Evolutionary conservation across 1,140 invertebrate species (phyloP).

Genomic region (Hydropsyche tenuis): DNA sequence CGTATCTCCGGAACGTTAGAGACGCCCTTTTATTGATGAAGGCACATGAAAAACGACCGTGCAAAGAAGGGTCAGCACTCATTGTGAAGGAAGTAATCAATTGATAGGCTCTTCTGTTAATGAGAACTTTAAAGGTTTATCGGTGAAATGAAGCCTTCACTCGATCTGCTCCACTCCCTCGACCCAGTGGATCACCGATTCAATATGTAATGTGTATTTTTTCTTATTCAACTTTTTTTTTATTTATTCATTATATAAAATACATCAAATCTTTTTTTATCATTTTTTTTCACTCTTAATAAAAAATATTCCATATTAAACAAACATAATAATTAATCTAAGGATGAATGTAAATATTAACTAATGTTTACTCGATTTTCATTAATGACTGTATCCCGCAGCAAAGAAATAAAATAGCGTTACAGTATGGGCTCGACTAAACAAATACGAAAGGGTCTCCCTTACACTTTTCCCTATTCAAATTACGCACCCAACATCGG

Average conservation of each 20-base stretch:
- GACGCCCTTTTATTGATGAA: background rate
- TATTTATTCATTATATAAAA: too few species aligned
- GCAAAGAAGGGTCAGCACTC: slow-evolving; percentile 27
- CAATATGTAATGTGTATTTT: too few species aligned
- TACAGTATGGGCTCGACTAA: background rate
- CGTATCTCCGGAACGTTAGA: background rate
- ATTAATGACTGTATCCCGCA: too few species aligned
- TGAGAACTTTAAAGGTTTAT: slow-evolving; percentile 37
- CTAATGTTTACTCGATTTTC: too few species aligned
- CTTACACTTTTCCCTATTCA: background rate
- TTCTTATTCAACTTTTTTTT: too few species aligned
- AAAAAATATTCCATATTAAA: too few species aligned
- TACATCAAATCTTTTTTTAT: too few species aligned
- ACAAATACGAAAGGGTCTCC: background rate
- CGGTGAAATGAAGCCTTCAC: slow-evolving; percentile 26
- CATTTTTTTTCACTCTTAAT: too few species aligned
- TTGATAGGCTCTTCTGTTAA: slow-evolving; percentile 29
- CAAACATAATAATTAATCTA: too few species aligned
- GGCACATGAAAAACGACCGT: slow-evolving; percentile 26
- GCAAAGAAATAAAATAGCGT: slow-evolving; percentile 18
- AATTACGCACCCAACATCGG: background rate
- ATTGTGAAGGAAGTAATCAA: slow-evolving; percentile 35
- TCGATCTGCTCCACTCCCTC: background rate
- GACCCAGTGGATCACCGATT: too few species aligned
- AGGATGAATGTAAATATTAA: too few species aligned